Percentiles rank a stretch among this genome's conserved stretches.
phyloP scores from a whole-genome alignment of 2,113 vertebrate species.

The Chrysemys picta region DNA sequence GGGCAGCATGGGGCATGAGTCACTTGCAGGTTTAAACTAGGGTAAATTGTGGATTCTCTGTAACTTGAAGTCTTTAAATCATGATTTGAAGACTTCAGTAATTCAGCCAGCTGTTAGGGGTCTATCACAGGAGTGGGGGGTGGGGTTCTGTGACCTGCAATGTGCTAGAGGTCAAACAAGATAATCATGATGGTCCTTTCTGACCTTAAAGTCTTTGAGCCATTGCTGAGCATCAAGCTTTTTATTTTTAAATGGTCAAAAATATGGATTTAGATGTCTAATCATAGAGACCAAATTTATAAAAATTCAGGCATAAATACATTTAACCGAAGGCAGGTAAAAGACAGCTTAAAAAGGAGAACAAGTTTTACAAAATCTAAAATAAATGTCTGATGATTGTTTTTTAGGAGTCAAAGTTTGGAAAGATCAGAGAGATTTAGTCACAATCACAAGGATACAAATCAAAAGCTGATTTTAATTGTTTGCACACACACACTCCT shows the following conservation, averaged over 20 bases:
- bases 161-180: not conserved
- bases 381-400: not conserved
- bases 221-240: not conserved
- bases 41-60: not conserved
- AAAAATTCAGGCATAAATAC: not conserved
- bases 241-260: not conserved
- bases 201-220: not conserved
- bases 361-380: not conserved
- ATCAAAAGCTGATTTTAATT: not conserved
- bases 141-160: not conserved
- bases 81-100: not conserved
- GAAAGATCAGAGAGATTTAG: not conserved
- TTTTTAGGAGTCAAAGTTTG: not conserved
- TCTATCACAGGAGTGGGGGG: not conserved
- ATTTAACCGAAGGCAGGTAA: not conserved
- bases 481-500: not conserved
- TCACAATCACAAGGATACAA: not conserved
- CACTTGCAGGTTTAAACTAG: too few relatives aligned
- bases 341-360: rapidly evolving
- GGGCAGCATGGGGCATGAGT: too few relatives aligned
- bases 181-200: not conserved
- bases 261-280: not conserved
- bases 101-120: not conserved
- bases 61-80: not conserved
- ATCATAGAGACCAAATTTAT: not conserved